Evolutionary conservation across 2,888 invertebrate genomes (phyloP).

Genomic region (Amblyjoppa fuscipennis): DNA sequence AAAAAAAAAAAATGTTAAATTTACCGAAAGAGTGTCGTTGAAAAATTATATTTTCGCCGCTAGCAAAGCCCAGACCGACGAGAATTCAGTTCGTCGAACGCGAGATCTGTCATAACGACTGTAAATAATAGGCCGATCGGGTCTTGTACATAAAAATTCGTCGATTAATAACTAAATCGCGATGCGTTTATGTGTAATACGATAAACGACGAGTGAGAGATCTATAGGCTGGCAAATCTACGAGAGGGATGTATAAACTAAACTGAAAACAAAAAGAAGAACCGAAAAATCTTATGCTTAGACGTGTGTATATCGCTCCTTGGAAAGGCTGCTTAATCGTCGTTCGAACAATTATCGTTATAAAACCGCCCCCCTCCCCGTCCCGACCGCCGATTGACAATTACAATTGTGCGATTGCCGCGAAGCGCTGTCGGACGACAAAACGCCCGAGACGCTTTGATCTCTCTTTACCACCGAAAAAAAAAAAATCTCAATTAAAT

Average conservation of each 20-base stretch:
- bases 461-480: constrained; percentile 44
- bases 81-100: constrained; percentile 13
- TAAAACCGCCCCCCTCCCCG: neutral
- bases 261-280: neutral
- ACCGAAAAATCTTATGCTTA: constrained; percentile 55
- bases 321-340: constrained; percentile 45
- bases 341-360: constrained; percentile 50
- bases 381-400: constrained; percentile 31
- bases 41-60: constrained; percentile 16
- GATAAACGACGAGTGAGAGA: constrained; percentile 23
- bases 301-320: constrained; percentile 62
- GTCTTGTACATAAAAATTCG: constrained; percentile 60
- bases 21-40: neutral
- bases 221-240: neutral
- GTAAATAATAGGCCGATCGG: constrained; percentile 53
- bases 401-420: constrained; percentile 43
- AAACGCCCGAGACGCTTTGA: neutral
- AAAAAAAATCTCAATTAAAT: constrained; percentile 44
- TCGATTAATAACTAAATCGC: constrained; percentile 39
- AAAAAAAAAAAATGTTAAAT: neutral
- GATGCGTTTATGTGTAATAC: constrained; percentile 40
- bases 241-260: constrained; percentile 56
- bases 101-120: constrained; percentile 39
- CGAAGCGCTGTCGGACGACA: neutral
- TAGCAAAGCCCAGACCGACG: constrained; percentile 1